Evolutionary conservation across 2,113 vertebrate genomes (phyloP).

Genomic region (Megaceryle maxima): DNA sequence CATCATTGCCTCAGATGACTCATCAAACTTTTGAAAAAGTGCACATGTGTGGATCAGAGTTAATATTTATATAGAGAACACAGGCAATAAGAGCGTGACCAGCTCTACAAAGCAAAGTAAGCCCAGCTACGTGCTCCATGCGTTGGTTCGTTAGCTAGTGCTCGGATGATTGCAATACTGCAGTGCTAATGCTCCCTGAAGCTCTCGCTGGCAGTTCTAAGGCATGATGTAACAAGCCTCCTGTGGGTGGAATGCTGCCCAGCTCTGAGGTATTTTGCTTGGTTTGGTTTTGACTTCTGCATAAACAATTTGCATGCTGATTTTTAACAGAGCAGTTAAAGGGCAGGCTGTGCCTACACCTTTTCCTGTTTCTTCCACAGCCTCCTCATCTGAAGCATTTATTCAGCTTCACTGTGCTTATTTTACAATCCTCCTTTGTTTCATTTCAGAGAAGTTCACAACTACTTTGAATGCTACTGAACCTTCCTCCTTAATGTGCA

Average conservation of each 20-base stretch:
- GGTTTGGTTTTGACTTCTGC: conserved; percentile 18
- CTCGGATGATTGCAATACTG: background rate
- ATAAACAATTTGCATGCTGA: background rate
- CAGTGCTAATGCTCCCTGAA: background rate
- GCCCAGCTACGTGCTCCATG: background rate
- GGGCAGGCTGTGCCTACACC: background rate
- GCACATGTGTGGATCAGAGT: background rate
- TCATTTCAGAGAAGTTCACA: background rate
- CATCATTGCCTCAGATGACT: background rate
- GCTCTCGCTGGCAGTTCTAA: background rate
- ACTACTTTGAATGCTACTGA: background rate
- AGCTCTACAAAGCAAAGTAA: background rate
- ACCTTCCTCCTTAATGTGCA: background rate
- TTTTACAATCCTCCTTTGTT: background rate
- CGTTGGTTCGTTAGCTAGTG: background rate
- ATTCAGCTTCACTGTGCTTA: background rate
- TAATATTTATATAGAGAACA: background rate
- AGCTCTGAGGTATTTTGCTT: conserved; percentile 32
- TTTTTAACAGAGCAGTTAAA: background rate
- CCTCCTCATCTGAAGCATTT: background rate
- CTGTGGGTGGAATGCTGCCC: background rate
- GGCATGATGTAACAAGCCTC: background rate
- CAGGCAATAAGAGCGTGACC: background rate
- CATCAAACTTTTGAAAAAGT: background rate
- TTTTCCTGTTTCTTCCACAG: background rate